Evolutionary conservation across 2,888 invertebrate species (phyloP).

Genomic region (Drosophila pseudotakahashii): DNA sequence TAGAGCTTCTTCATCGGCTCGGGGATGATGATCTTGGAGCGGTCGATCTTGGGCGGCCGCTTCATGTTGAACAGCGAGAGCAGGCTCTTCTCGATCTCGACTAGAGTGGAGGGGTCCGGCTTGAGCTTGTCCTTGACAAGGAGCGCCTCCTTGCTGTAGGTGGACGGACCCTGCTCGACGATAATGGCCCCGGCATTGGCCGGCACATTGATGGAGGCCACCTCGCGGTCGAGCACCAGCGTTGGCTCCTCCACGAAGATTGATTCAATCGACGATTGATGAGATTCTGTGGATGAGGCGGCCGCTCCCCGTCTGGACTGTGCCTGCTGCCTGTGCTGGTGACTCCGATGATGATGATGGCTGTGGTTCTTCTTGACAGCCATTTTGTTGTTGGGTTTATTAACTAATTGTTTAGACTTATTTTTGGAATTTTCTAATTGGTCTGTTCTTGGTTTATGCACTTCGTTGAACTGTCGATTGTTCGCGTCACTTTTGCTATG

Average conservation of each 20-base stretch:
- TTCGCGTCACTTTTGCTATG: constrained; percentile 67
- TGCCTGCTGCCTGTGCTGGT: constrained; percentile 18
- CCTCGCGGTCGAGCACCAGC: constrained; percentile 49
- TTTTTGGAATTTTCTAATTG: constrained; percentile 81
- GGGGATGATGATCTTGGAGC: constrained; percentile 87
- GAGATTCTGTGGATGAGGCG: constrained; percentile 42
- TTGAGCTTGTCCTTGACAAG: constrained; percentile 78
- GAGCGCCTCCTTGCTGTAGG: constrained; percentile 81
- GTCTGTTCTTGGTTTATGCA: constrained; percentile 77
- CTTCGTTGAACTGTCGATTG: constrained; percentile 71
- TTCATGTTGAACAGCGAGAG: constrained; percentile 84
- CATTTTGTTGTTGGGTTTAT: constrained; percentile 44
- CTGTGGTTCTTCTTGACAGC: constrained; percentile 49
- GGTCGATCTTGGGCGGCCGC: constrained; percentile 84
- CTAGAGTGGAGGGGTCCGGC: constrained; percentile 84
- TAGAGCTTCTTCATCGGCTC: constrained; percentile 93
- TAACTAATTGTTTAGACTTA: constrained; percentile 53
- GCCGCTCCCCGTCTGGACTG: background rate
- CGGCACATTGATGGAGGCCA: constrained; percentile 63
- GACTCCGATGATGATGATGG: constrained; percentile 43
- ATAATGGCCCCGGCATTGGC: constrained; percentile 64
- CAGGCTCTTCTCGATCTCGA: constrained; percentile 84
- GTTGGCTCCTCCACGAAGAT: constrained; percentile 50
- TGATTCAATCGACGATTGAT: constrained; percentile 43
- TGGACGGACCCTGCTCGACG: constrained; percentile 71